Evolutionary conservation across 2,797 vertebrate genomes (phyloP), one percentile per base, ranked within the genome.

Genomic region (Phrynocephalus guinanensis): DNA sequence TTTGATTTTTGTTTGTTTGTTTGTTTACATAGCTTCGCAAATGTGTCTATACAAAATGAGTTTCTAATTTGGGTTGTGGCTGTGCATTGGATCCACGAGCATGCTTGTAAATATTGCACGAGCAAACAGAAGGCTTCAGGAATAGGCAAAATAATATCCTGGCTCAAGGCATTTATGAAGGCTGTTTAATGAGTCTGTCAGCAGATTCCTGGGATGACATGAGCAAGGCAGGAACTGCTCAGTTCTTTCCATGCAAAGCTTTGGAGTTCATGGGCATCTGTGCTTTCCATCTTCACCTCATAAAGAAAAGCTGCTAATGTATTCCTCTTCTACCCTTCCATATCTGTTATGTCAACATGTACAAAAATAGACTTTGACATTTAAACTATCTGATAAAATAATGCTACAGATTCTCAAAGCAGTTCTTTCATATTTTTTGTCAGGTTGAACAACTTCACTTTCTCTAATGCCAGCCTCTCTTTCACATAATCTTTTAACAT

Each of bases 181-280:
- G 1, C 2, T 7, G 86, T 93, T 85, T 91, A 92, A 90, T 85
- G 75, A 80, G 86, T 56, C 33, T 92, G 71, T 87, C n/a, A 76
- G 67, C 7, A 10, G 33, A 30, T 80, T 75, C 91, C 76, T 79
- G 75, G 38, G 18, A 52, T 6, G 4, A 79, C 6, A 0, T 87
- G 83, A 86, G 90, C 89, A 91, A 89, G 83, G 68, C 86, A 77
- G 86, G 86, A 77, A 85, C 90, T 66, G 1, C 63, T 15, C 4
- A 76, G 72, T 71, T 86, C 79, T 82, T 88, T 87, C 20, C 68
- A 5, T 1, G 33, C 82, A 86, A 86, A 71, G 85, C 90, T 85
- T 94, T 85, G 79, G 48, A 88, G 88, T 84, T 94, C 87, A 90
- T 60, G 84, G 83, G 86, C 87, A 84, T 87, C 70, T 60, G 48